phyloP scores from a whole-genome alignment of 2,113 vertebrate species.

The Heteronetta atricapilla region DNA sequence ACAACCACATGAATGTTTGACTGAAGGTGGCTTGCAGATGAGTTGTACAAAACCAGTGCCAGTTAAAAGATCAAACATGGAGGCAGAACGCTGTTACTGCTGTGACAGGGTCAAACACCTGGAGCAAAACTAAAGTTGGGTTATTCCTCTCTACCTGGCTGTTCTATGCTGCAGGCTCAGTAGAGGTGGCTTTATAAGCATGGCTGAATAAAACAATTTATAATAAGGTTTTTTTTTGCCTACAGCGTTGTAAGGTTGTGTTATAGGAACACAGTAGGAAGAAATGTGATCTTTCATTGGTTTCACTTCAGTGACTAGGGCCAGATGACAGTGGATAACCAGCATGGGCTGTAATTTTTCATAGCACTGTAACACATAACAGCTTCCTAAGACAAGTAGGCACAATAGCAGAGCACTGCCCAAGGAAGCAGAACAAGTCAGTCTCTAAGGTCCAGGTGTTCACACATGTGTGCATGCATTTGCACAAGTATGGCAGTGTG shows the following conservation, averaged over 20 bases:
- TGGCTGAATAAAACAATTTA: conserved; percentile 39
- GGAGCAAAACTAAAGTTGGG: background rate
- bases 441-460: background rate
- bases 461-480: background rate
- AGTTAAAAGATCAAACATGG: background rate
- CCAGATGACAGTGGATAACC: conserved; percentile 34
- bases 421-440: background rate
- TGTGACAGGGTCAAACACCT: fast-evolving
- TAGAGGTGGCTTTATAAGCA: background rate
- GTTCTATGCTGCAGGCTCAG: conserved; percentile 1
- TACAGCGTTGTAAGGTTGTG: background rate
- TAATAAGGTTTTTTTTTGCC: conserved; percentile 38
- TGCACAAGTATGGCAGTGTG: fast-evolving
- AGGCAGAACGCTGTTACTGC: background rate
- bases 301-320: background rate
- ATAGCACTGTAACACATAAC: background rate
- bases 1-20: background rate
- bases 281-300: conserved; percentile 39
- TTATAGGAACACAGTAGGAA: conserved; percentile 41
- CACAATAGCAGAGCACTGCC: background rate
- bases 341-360: conserved; percentile 36
- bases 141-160: background rate
- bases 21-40: background rate
- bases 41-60: background rate
- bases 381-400: background rate